Evolutionary conservation across 2,113 vertebrate genomes (phyloP), one percentile per base, ranked within the genome.

Genomic region (Phalacrocorax pelagicus): DNA sequence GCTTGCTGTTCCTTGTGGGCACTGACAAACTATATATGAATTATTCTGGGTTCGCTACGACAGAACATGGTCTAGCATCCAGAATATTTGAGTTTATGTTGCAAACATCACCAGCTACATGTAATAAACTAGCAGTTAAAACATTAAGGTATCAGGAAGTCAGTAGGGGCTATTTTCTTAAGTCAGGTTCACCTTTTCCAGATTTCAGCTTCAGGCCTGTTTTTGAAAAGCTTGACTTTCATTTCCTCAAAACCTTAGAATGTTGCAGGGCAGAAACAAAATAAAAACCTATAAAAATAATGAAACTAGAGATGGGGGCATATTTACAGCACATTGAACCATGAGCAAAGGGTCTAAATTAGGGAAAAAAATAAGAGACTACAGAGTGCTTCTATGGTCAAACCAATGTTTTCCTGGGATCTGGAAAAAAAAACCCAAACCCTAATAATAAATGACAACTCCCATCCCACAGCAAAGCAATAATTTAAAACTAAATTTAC

Each of bases 401-500:
- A 96, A 93, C 65, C 88, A 94, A 65, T 86, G 86, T 96, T 97
- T 97, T 95, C 88, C 70, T 54, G 58, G 92, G 85, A 93, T 84
- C 34, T 90, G 69, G 86, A 85, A 91, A 96, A 95, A 90, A 87
- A 17, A 17, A n/a, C 46, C 46, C 14, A 52, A 8, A 52, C 12
- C 75, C 12, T 97, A 91, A 97, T 98, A 98, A 97, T 96, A 97
- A 96, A 96, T 97, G 96, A 97, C 86, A 98, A 94, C 88, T 97
- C 94, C 93, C 92, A 97, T 97, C 86, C 95, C 96, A 95, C 91
- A 95, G 90, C 94, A 98, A 98, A 98, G 97, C 95, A 98, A 97
- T 98, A 98, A 98, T 98, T 98, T 98, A 97, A 98, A 98, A 96
- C 96, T 97, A 98, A 98, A 98, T 98, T 98, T 98, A 98, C 98